A percentile compares a stretch with the other conserved stretches of the same genome.
phyloP scores from a whole-genome alignment of 2,113 vertebrate genomes.

The Ceyx cyanopectus region DNA sequence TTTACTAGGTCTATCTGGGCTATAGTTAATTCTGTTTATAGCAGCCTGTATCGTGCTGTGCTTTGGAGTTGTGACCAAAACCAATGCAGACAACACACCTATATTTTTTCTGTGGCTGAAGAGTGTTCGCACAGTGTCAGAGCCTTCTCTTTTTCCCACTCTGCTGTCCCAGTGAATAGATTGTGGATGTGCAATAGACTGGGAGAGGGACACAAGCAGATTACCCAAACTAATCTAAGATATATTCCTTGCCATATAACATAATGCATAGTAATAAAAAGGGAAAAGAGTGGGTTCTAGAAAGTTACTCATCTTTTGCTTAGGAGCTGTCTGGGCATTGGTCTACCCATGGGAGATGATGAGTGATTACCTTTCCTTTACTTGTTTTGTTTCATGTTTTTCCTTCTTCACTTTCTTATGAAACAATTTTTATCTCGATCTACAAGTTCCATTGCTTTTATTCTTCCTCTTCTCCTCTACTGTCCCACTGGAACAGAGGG shows the following conservation, averaged over 20 bases:
- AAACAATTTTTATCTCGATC: not conserved
- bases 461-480: not conserved
- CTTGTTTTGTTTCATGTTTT: not conserved
- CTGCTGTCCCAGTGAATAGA: not conserved
- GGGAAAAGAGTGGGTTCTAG: not conserved
- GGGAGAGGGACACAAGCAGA: not conserved
- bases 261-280: not conserved
- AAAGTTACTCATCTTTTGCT: not conserved
- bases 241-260: not conserved
- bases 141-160: not conserved
- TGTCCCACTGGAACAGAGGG: not conserved
- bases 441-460: not conserved
- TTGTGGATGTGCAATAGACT: rapidly evolving
- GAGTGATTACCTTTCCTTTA: not conserved
- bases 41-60: not conserved
- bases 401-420: not conserved
- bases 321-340: not conserved
- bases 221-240: not conserved
- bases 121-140: not conserved
- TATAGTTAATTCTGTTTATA: not conserved
- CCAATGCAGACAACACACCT: not conserved
- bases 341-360: not conserved
- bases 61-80: not conserved
- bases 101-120: not conserved
- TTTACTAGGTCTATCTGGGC: not conserved